Evolutionary conservation across 2,888 invertebrate genomes (phyloP).

Genomic region (Drosophila eohydei): DNA sequence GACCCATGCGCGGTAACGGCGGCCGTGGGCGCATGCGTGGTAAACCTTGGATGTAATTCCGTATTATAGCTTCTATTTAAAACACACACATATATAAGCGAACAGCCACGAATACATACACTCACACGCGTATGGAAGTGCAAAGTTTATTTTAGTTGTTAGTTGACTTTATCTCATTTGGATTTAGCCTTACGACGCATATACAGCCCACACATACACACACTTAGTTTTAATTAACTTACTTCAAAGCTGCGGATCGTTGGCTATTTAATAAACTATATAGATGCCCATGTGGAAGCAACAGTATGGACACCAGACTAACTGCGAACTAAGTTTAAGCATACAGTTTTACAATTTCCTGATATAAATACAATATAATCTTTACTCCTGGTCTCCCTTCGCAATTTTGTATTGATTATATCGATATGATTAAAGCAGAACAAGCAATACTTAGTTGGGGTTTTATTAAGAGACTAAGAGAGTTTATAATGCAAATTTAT

Average conservation of each 20-base stretch:
- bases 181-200: slow-evolving; percentile 41
- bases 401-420: slow-evolving; percentile 19
- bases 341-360: slow-evolving; percentile 23
- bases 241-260: slow-evolving; percentile 43
- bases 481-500: slow-evolving; percentile 4
- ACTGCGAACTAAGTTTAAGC: slow-evolving; percentile 38
- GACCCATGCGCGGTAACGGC: slow-evolving; percentile 66
- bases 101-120: slow-evolving; percentile 11
- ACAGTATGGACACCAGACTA: slow-evolving; percentile 2
- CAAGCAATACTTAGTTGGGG: slow-evolving; percentile 14
- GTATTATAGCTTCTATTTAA: slow-evolving; percentile 56
- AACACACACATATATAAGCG: slow-evolving; percentile 12
- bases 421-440: slow-evolving; percentile 11
- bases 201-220: slow-evolving; percentile 19
- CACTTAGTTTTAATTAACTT: slow-evolving; percentile 41
- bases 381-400: slow-evolving; percentile 8
- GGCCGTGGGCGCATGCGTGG: slow-evolving; percentile 83
- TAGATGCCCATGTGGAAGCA: slow-evolving; percentile 10
- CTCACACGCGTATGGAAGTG: slow-evolving; percentile 22
- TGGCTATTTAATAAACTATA: slow-evolving; percentile 39
- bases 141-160: slow-evolving; percentile 53
- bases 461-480: slow-evolving; percentile 1
- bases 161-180: slow-evolving; percentile 64
- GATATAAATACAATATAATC: slow-evolving; percentile 33
- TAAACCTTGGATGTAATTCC: slow-evolving; percentile 82